These are phyloP conservation scores for Siniperca scherzeri DNA, from an alignment of 2,797 vertebrate genomes.

Conservation along the genomic window DNA sequence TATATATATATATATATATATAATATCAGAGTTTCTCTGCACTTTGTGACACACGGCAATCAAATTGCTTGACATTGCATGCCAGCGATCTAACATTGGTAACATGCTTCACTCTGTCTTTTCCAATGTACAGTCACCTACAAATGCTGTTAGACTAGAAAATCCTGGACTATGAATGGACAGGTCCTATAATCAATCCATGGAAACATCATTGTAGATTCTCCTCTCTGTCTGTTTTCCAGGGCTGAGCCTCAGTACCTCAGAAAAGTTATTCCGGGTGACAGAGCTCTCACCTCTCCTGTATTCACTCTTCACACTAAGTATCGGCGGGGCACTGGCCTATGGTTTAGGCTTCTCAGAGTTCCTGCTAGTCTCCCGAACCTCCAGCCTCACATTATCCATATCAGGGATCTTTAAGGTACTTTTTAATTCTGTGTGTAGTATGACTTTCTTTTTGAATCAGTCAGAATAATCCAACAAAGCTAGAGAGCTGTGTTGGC, in stretches of 20 bases:
- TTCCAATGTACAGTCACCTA: neutral
- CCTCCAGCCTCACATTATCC: constrained; percentile 95
- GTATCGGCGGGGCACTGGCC: constrained; percentile 90
- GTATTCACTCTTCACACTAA: constrained; percentile 86
- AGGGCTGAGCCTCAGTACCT: constrained; percentile 90
- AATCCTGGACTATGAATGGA: neutral
- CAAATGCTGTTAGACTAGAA: neutral
- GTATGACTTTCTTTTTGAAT: neutral
- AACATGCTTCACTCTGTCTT: neutral
- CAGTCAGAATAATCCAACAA: neutral
- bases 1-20: no score
- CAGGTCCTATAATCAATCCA: neutral
- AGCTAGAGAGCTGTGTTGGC: neutral
- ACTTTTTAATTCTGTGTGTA: constrained; percentile 12
- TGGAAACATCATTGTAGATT: neutral
- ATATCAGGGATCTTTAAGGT: constrained; percentile 98
- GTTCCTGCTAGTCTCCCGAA: constrained; percentile 95
- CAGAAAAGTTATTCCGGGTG: constrained; percentile 92
- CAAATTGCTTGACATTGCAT: no score
- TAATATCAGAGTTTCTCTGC: no score
- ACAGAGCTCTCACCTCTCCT: constrained; percentile 86
- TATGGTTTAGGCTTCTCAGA: constrained; percentile 97
- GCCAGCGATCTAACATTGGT: no score
- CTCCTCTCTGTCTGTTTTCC: constrained; percentile 49
- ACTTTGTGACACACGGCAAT: no score